Evolutionary conservation across 2,888 invertebrate genomes (phyloP).

Genomic region (Myopa tessellatipennis): DNA sequence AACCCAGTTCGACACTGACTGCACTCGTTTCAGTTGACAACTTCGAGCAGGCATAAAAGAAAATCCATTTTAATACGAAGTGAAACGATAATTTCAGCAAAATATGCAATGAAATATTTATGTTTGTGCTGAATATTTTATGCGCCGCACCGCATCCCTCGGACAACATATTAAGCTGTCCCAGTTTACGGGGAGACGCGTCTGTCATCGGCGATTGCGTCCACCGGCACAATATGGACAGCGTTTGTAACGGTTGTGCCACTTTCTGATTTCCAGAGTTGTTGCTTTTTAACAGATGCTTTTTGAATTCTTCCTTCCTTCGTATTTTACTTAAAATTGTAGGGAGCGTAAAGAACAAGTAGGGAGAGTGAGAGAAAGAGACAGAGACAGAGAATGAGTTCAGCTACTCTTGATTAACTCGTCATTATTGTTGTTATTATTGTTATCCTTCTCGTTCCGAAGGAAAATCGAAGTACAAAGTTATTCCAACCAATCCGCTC

Average conservation of each 20-base stretch:
- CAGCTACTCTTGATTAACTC: too few species aligned
- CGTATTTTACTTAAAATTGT: too few species aligned
- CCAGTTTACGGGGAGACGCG: background rate
- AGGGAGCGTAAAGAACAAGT: too few species aligned
- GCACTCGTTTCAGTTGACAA: constrained; percentile 16
- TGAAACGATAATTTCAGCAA: constrained; percentile 32
- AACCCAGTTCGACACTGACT: background rate
- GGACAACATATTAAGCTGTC: background rate
- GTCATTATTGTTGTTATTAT: too few species aligned
- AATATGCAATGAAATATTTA: constrained; percentile 37
- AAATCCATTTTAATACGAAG: constrained; percentile 29
- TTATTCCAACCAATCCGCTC: too few species aligned
- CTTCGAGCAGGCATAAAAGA: constrained; percentile 28
- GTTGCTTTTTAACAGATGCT: background rate
- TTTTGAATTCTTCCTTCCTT: background rate
- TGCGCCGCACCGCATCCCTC: background rate
- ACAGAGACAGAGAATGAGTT: too few species aligned
- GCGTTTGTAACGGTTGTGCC: constrained; percentile 1
- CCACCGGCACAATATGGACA: background rate
- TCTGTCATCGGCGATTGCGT: background rate
- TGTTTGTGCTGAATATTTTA: constrained; percentile 33
- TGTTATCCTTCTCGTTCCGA: too few species aligned
- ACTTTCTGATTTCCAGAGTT: background rate
- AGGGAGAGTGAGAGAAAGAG: too few species aligned
- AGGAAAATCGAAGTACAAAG: too few species aligned